phyloP scores from a whole-genome alignment of 2,113 vertebrate species.

The Anguilla japonica region DNA sequence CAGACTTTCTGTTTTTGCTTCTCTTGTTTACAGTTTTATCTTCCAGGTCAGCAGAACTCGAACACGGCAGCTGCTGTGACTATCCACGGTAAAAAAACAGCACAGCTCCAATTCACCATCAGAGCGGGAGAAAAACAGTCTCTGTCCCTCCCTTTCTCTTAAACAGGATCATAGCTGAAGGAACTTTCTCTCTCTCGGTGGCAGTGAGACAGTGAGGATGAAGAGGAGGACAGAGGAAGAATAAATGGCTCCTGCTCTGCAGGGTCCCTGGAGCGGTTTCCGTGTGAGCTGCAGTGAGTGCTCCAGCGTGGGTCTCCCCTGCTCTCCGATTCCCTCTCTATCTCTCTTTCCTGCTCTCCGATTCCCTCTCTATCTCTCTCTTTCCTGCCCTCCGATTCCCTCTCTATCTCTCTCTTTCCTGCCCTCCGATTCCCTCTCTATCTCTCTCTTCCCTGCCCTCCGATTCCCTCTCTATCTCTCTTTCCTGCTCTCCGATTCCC shows the following conservation, averaged over 20 bases:
- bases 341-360: conserved; percentile 34
- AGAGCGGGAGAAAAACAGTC: not conserved
- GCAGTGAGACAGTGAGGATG: too few species aligned
- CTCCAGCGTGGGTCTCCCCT: too few species aligned
- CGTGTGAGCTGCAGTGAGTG: too few species aligned
- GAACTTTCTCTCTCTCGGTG: conserved; percentile 26
- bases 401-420: conserved; percentile 44
- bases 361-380: conserved; percentile 40
- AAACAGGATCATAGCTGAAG: conserved; percentile 57
- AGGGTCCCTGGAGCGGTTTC: too few species aligned
- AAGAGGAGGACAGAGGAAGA: too few species aligned
- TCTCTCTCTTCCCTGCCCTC: conserved; percentile 35
- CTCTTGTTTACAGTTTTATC: conserved; percentile 6
- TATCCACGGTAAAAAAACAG: not conserved
- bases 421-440: conserved; percentile 11
- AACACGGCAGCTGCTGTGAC: not conserved
- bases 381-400: conserved; percentile 23
- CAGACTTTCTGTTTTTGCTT: not conserved
- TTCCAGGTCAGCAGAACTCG: conserved; percentile 7
- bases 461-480: conserved; percentile 36
- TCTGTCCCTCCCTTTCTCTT: conserved; percentile 28
- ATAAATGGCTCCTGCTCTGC: too few species aligned
- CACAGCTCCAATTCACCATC: too few species aligned
- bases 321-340: conserved; percentile 5
- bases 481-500: conserved; percentile 17